A percentile compares a stretch with the other conserved stretches of the same genome.
Evolutionary conservation across 2,888 invertebrate species (phyloP).

Genomic region (Megaustenia siamemsis): DNA sequence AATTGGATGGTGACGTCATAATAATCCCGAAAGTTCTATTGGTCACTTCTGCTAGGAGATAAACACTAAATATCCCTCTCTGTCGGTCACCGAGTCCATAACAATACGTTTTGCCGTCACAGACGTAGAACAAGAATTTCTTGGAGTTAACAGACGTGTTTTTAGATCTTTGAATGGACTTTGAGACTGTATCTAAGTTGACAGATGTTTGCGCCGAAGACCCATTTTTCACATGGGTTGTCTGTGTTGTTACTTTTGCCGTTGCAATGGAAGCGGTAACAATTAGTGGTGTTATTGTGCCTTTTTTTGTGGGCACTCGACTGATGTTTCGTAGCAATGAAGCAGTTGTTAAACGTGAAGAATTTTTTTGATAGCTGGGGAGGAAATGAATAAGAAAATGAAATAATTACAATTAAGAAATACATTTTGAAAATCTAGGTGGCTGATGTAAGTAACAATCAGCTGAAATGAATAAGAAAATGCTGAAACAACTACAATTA

Average conservation of each 20-base stretch:
- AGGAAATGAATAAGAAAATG: too few relatives aligned
- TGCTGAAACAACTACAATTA: too few relatives aligned
- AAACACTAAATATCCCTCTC: constrained; percentile 55
- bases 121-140: constrained; percentile 58
- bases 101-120: constrained; percentile 53
- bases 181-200: background rate
- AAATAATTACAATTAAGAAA: too few relatives aligned
- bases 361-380: too few relatives aligned
- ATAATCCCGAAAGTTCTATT: constrained; percentile 55
- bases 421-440: too few relatives aligned
- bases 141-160: background rate
- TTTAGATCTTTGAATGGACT: background rate
- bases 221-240: background rate
- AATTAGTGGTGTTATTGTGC: too few relatives aligned
- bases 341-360: too few relatives aligned
- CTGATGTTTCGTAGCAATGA: too few relatives aligned
- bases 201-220: background rate
- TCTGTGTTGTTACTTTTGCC: background rate
- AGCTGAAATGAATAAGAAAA: too few relatives aligned
- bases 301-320: too few relatives aligned
- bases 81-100: constrained; percentile 60
- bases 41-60: constrained; percentile 52
- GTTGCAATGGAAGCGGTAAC: background rate
- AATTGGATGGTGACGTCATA: constrained; percentile 55
- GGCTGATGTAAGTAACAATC: too few relatives aligned